Conservation (phyloP, 2,797 vertebrate species). For the Catamblyrhynchus diadema region DNA sequence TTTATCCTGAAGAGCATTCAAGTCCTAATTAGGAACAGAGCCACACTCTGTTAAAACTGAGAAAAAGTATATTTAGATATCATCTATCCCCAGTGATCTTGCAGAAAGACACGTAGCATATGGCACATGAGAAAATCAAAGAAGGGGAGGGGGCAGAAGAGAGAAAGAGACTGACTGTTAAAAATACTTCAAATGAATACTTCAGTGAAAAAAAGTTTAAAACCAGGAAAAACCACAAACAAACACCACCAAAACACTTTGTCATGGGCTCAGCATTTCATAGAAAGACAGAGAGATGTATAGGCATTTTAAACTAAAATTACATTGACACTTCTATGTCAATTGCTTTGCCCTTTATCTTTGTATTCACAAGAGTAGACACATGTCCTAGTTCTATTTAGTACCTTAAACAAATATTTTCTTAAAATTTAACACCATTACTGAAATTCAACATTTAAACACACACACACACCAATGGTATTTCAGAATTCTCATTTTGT, state of each 20-base stretch:
- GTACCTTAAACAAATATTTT: background rate
- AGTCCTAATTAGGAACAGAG: background rate
- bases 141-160: background rate
- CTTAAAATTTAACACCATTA: background rate
- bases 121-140: background rate
- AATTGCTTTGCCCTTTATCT: background rate
- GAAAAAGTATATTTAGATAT: constrained; percentile 44
- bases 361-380: background rate
- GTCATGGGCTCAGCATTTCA: background rate
- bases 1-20: constrained; percentile 20
- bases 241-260: background rate
- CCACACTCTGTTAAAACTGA: background rate
- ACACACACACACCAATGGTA: accelerated
- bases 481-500: background rate
- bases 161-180: background rate
- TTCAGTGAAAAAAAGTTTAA: accelerated
- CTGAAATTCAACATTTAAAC: background rate
- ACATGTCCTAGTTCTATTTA: background rate
- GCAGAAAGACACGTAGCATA: constrained; percentile 18
- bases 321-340: background rate
- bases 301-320: background rate
- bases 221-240: background rate
- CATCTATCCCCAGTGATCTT: constrained; percentile 1
- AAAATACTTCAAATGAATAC: constrained; percentile 10
- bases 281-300: background rate